These are phyloP conservation scores for Hyles euphorbiae DNA, from an alignment of 1,140 invertebrate species.

Conservation along the genomic window DNA sequence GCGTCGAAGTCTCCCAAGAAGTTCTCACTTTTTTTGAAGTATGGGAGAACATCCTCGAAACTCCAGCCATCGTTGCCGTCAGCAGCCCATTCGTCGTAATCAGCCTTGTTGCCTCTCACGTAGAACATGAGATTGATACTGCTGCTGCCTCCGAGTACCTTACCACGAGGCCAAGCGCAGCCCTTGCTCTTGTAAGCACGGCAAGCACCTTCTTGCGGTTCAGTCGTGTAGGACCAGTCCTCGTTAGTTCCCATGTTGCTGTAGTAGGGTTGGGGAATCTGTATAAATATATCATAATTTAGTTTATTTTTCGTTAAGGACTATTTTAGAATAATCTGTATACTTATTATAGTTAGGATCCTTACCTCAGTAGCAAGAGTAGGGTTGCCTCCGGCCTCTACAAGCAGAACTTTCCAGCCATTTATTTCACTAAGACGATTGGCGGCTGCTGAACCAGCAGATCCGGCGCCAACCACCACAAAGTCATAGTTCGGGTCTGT, in stretches of 20 bases:
- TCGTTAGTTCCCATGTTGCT: conserved; percentile 37
- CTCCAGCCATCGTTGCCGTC: conserved; percentile 63
- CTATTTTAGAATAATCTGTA: neutral
- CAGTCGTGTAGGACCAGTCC: conserved; percentile 77
- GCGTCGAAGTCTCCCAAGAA: conserved; percentile 77
- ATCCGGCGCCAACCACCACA: conserved; percentile 53
- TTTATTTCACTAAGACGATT: conserved; percentile 84
- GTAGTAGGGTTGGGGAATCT: conserved; percentile 40
- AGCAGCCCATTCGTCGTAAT: conserved; percentile 81
- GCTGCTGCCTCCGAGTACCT: conserved; percentile 79
- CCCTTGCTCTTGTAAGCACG: conserved; percentile 43
- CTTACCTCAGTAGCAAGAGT: conserved; percentile 18
- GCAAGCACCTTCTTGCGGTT: conserved; percentile 66
- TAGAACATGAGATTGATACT: conserved; percentile 83
- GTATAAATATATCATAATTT: neutral
- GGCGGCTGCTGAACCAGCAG: conserved; percentile 90
- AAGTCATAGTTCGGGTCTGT: conserved; percentile 44
- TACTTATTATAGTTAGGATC: neutral
- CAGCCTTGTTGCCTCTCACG: conserved; percentile 77
- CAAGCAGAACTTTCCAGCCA: conserved; percentile 83
- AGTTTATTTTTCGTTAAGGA: neutral
- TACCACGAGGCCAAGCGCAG: conserved; percentile 76
- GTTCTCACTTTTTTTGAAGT: conserved; percentile 74
- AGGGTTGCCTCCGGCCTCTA: conserved; percentile 60
- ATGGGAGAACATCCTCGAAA: conserved; percentile 62